Conservation (phyloP, 1,140 invertebrate genomes). For the Psilanteris sp. region DNA sequence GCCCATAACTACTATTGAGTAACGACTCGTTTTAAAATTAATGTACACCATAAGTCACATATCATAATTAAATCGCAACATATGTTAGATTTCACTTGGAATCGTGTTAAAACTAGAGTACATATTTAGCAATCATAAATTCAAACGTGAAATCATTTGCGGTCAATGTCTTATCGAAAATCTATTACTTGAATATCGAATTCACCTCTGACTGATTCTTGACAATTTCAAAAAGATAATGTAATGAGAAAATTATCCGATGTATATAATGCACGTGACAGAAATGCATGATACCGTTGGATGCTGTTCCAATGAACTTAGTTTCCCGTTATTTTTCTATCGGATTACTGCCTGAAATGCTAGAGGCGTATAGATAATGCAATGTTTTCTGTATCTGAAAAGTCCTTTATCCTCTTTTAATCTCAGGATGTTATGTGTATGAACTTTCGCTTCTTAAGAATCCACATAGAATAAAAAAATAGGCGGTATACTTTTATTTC, state of each 20-base stretch:
- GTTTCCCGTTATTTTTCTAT: slow-evolving; percentile 55
- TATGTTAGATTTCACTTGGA: neutral
- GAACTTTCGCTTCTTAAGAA: slow-evolving; percentile 34
- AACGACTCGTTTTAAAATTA: neutral
- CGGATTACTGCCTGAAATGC: slow-evolving; percentile 50
- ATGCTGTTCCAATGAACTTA: slow-evolving; percentile 44
- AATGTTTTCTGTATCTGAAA: slow-evolving; percentile 54
- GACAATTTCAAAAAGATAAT: slow-evolving; percentile 42
- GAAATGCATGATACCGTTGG: slow-evolving; percentile 33
- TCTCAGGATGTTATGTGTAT: slow-evolving; percentile 42
- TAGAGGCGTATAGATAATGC: slow-evolving; percentile 45
- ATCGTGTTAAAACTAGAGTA: neutral
- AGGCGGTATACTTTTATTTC: slow-evolving; percentile 23
- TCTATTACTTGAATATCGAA: slow-evolving; percentile 2
- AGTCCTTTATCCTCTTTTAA: slow-evolving; percentile 55
- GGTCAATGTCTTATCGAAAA: neutral
- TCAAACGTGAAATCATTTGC: neutral
- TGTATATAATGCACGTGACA: slow-evolving; percentile 55
- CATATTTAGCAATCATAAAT: no score
- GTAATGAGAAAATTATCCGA: slow-evolving; percentile 34
- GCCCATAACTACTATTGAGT: slow-evolving; percentile 7
- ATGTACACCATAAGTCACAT: neutral
- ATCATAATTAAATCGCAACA: slow-evolving; percentile 2
- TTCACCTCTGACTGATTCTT: slow-evolving; percentile 9
- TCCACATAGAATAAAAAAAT: slow-evolving; percentile 42